These are phyloP conservation scores for Junonia oenone DNA, from an alignment of 2,888 invertebrate species.

Conservation along the genomic window DNA sequence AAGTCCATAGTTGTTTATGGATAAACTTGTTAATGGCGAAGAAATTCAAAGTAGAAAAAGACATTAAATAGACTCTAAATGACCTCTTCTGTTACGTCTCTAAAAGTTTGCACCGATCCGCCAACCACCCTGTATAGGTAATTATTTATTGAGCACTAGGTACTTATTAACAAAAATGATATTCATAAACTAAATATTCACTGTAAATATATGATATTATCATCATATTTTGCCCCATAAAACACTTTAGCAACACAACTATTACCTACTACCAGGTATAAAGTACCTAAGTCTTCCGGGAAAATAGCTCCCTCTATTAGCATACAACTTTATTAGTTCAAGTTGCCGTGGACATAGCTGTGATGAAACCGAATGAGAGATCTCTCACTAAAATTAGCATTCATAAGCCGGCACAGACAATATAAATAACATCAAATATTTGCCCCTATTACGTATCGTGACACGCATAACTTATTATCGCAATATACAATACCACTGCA, in stretches of 20 bases:
- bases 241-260: not conserved
- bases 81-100: no score
- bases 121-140: no score
- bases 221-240: not conserved
- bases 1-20: no score
- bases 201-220: no score
- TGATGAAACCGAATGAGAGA: constrained; percentile 61
- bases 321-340: constrained; percentile 39
- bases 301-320: not conserved
- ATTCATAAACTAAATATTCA: no score
- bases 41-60: no score
- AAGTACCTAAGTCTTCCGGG: not conserved
- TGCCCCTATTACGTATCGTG: constrained; percentile 28
- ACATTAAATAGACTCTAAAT: no score
- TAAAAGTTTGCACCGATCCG: no score
- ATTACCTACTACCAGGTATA: not conserved
- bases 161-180: no score
- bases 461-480: not conserved
- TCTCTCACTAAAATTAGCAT: constrained; percentile 69
- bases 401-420: constrained; percentile 64
- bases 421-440: constrained; percentile 62
- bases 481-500: not conserved
- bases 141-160: no score
- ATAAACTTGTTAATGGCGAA: no score
- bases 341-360: constrained; percentile 41